Percentiles rank a stretch among this genome's conserved stretches.
phyloP scores from a whole-genome alignment of 2,797 vertebrate genomes.

The Capromys pilorides region DNA sequence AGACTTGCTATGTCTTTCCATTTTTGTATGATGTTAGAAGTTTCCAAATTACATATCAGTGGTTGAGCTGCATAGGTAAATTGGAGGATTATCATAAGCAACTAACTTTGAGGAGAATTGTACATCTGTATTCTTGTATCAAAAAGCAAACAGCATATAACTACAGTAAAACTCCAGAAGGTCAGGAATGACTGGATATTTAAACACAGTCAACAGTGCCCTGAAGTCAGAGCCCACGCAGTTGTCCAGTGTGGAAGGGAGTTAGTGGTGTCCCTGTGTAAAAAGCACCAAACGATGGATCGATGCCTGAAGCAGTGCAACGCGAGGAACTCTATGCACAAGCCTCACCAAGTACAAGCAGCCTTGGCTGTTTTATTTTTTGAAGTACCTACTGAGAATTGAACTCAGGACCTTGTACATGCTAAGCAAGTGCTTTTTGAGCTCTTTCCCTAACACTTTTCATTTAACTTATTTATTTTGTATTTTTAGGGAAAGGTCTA shows the following conservation, averaged over 20 bases:
- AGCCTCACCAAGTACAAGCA: background rate
- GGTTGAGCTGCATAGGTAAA: background rate
- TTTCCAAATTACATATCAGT: background rate
- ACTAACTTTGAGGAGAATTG: background rate
- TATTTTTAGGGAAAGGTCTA: too few species aligned
- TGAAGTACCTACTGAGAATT: background rate
- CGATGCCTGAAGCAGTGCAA: background rate
- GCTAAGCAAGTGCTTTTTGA: background rate
- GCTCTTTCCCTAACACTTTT: too few species aligned
- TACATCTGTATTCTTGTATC: background rate
- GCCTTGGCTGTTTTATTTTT: background rate
- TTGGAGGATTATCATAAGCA: background rate
- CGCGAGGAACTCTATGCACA: background rate
- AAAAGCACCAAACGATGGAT: background rate
- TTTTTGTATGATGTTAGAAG: background rate
- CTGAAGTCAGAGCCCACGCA: background rate
- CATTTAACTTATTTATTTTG: too few species aligned
- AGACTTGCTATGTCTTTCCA: background rate
- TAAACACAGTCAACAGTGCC: background rate
- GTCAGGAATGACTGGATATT: background rate
- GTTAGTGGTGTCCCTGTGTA: background rate
- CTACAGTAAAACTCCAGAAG: background rate
- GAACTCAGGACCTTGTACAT: background rate
- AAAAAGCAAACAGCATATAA: background rate
- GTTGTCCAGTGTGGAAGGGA: background rate